Base-by-base conservation (phyloP, 2,113 vertebrate genomes). In the Brachyistius frenatus region DNA sequence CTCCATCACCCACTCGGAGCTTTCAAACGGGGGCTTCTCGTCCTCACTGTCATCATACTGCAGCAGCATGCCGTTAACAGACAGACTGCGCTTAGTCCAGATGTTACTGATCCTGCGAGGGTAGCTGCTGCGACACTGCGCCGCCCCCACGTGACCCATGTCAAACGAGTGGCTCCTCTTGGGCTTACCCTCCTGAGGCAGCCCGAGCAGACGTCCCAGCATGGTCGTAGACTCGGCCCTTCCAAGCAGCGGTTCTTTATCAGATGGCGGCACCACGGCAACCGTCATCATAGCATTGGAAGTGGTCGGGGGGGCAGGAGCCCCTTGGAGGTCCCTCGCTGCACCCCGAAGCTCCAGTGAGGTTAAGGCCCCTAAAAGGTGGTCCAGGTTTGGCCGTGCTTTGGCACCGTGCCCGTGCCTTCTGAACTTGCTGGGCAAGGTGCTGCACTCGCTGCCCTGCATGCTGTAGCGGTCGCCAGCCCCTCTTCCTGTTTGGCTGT, bases 1-100 rank as follows among this genome's bases (percentile, higher is more conserved):
- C 93, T 99, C 98, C 97, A 99, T 98, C 31, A 99, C 98, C 98
- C 98, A 99, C 86, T 99, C 98, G 0, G 97, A 96, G 90, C 97
- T 97, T 79, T 97, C 97, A 0, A 95, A 92, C 31, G 85, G 93
- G 15, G 95, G 95, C 62, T 96, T 97, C 83, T 96, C 96, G 14
- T 97, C 97, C 81, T 94, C 97, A 66, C 89, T 93, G 84, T 97
- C 97, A 60, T 98, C 96, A 0, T 96, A 98, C 86, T 98, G 97
- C 88, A 99, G 94, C 79, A 99, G 94, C 96, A 97, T 98, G 89
- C 98, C 97, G 0, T 99, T 99, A 61, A 99, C 97, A 0, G 98
- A 99, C 76, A 99, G 95, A 91, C 98, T 99, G 84, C 98, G 96
- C 86, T 97, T 99, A 92, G 97, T 99, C 98, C 98, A 99, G 95